Base-by-base conservation (phyloP, 2,797 vertebrate species). In the Girardinus metallicus region DNA sequence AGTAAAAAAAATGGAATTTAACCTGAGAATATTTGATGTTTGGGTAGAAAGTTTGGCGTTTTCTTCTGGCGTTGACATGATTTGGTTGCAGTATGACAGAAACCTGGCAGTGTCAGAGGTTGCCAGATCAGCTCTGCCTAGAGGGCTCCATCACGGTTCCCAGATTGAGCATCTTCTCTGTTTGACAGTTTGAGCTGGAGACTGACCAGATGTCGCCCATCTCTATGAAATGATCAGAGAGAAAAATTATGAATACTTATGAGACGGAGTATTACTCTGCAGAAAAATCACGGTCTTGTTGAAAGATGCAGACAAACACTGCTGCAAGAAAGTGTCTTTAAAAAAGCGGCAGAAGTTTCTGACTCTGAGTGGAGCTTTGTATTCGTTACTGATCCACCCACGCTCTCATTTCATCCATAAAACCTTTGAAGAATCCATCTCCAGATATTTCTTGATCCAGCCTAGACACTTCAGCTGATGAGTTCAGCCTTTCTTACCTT, bases 181-280 rank as follows among this genome's bases (percentile, higher is more conserved):
- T 81, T 26, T 90, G 90, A 0, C 87, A 90, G 21, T 73, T 89
- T 5, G 83, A 26, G 5, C 92, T 93, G 81, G 95, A 92, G 73
- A 96, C 81, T 1, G 95, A 95, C 95, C 95, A 96, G 39, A 96
- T 95, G 10, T 95, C 93, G 12, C 92, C 93, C 85, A 94, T 60
- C 85, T 95, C 95, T 96, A 93, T 34, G 2, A 26, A 47, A 51
- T 51, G 41, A 46, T 26, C 44, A 51, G 1, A 71, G 3, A 68
- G 41, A 51, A 29, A 31, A 57, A 57, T 57, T 1, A 29, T n/a
- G 11, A 57, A 57, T n/a, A 12, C 53, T 26, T 26, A 18, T 6
- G 9, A 26, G 51, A 26, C 10, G 23, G 51, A 53, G 23, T 8
- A 10, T 53, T 10, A 53, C 51, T 53, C 51, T 53, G 8, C 51